Evolutionary conservation across 2,797 vertebrate species (phyloP).

Genomic region (Discoglossus pictus): DNA sequence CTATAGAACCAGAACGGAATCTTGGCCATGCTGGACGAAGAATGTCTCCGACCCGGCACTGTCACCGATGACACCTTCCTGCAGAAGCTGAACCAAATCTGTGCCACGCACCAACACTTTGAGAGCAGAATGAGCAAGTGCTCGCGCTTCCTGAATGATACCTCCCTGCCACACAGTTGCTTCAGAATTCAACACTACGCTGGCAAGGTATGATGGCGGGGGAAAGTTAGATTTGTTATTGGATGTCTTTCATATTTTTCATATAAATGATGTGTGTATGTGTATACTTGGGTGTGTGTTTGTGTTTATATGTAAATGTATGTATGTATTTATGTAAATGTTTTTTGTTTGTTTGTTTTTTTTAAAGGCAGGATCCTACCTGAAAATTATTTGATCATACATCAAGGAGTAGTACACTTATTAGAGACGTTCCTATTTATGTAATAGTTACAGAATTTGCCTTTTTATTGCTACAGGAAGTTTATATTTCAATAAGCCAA

Average conservation of each 20-base stretch:
- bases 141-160: conserved; percentile 92
- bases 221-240: fast-evolving
- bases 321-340: no score
- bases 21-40: conserved; percentile 96
- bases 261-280: no score
- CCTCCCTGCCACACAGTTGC: conserved; percentile 93
- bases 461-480: no score
- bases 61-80: conserved; percentile 96
- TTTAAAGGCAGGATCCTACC: no score
- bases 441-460: no score
- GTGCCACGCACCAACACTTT: conserved; percentile 94
- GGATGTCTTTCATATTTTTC: conserved; percentile 3
- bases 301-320: no score
- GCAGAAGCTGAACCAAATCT: conserved; percentile 94
- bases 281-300: no score
- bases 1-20: conserved; percentile 92
- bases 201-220: conserved; percentile 86
- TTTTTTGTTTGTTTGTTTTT: no score
- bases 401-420: no score
- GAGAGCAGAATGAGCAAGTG: conserved; percentile 96
- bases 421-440: no score
- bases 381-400: no score
- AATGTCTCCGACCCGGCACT: conserved; percentile 92
- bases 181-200: conserved; percentile 98
- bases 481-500: no score